Conservation (phyloP, 2,113 vertebrate genomes). For the Marmota monax region DNA sequence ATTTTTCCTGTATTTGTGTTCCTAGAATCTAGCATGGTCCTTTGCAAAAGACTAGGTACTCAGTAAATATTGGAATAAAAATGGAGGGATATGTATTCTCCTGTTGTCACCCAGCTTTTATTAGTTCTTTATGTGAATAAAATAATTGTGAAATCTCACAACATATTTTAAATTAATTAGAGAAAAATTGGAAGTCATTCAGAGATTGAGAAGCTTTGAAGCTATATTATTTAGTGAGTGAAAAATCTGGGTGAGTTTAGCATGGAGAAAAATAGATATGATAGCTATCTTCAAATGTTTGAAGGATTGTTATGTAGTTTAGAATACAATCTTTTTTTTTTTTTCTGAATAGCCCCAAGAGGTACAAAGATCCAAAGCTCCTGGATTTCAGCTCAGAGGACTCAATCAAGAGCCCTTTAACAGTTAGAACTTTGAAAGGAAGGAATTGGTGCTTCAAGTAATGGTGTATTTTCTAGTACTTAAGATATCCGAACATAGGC, state of each 20-base stretch:
- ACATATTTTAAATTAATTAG: background rate
- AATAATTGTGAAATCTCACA: background rate
- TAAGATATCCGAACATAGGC: background rate
- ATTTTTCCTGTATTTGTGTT: background rate
- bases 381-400: background rate
- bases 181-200: conserved; percentile 32
- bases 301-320: background rate
- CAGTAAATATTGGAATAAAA: background rate
- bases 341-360: background rate
- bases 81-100: accelerated
- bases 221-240: background rate
- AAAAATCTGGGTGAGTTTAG: background rate
- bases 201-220: background rate
- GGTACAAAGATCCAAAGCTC: background rate
- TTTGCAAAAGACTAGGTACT: background rate
- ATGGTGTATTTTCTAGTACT: conserved; percentile 5
- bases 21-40: background rate
- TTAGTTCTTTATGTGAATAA: background rate
- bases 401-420: background rate
- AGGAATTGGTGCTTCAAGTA: background rate
- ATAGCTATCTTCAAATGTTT: background rate
- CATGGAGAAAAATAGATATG: background rate
- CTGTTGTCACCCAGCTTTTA: background rate
- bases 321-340: conserved; percentile 10
- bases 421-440: background rate